Conservation (phyloP, 2,888 invertebrate species). For the Pristionchus exspectatus region DNA sequence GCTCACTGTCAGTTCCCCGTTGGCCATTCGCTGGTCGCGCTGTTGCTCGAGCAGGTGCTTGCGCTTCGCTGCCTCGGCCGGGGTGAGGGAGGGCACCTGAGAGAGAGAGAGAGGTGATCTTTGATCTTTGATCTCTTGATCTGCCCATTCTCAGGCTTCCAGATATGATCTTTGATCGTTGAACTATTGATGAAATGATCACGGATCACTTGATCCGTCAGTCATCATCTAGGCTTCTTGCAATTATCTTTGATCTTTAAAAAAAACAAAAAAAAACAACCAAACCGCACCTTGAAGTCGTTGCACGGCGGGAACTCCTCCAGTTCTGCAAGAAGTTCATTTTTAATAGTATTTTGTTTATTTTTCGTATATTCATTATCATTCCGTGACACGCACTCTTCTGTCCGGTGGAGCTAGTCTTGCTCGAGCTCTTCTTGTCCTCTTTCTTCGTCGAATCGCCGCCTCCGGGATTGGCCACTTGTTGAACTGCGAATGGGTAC, state of each 20-base stretch:
- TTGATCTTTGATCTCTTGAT: background rate
- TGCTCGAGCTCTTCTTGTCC: background rate
- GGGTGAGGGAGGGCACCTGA: background rate
- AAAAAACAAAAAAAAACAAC: background rate
- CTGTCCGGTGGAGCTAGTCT: background rate
- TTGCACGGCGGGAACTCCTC: background rate
- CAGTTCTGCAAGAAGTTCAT: background rate
- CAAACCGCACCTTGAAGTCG: background rate
- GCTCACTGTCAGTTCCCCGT: background rate
- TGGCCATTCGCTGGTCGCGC: background rate
- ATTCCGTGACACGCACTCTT: background rate
- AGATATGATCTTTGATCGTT: background rate
- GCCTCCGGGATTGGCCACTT: too few species aligned
- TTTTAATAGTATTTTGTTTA: background rate
- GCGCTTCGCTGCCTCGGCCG: slow-evolving; percentile 7
- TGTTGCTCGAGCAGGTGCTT: slow-evolving; percentile 10
- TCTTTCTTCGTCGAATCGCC: background rate
- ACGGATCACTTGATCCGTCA: too few species aligned
- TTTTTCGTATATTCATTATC: background rate
- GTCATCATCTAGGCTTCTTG: background rate
- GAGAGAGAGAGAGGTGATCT: background rate
- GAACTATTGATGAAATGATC: too few species aligned
- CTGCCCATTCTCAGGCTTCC: too few species aligned
- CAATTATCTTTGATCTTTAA: background rate
- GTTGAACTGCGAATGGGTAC: too few species aligned